These are phyloP conservation scores for Ceyx cyanopectus DNA, from an alignment of 2,113 vertebrate species.

Conservation along the genomic window DNA sequence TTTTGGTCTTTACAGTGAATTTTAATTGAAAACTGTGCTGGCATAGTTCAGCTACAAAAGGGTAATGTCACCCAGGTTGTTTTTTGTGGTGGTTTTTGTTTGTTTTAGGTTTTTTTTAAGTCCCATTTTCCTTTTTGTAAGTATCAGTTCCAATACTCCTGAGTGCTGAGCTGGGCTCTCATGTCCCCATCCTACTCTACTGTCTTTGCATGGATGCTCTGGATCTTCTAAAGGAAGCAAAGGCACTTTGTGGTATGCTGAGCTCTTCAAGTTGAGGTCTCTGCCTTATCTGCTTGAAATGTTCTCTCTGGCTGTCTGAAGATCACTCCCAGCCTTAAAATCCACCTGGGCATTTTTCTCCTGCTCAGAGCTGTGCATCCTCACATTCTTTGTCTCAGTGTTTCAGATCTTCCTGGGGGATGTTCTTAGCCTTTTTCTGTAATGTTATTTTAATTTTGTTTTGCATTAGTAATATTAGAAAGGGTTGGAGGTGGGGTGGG, in stretches of 20 bases:
- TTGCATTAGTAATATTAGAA: conserved; percentile 33
- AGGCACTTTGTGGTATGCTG: not conserved
- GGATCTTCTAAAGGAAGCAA: not conserved
- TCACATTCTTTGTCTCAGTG: conserved; percentile 22
- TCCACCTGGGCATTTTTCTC: conserved; percentile 1
- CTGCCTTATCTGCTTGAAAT: not conserved
- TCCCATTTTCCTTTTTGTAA: not conserved
- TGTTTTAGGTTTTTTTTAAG: not conserved
- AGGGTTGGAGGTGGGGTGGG: not conserved
- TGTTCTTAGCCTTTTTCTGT: conserved; percentile 40
- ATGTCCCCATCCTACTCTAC: not conserved
- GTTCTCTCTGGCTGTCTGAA: not conserved
- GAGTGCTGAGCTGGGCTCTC: not conserved
- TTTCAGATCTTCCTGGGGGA: conserved; percentile 37
- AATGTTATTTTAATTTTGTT: not conserved
- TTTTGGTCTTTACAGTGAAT: not conserved
- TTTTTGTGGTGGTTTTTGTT: not conserved
- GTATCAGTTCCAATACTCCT: not conserved
- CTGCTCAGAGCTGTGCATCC: not conserved
- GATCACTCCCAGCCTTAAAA: conserved; percentile 18
- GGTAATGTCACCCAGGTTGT: not conserved
- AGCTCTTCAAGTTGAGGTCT: not conserved
- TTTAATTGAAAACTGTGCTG: not conserved
- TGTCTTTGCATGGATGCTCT: not conserved
- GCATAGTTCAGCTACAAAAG: not conserved